Evolutionary conservation across 1,140 invertebrate genomes (phyloP).

Genomic region (Rhagoletis pomonella): DNA sequence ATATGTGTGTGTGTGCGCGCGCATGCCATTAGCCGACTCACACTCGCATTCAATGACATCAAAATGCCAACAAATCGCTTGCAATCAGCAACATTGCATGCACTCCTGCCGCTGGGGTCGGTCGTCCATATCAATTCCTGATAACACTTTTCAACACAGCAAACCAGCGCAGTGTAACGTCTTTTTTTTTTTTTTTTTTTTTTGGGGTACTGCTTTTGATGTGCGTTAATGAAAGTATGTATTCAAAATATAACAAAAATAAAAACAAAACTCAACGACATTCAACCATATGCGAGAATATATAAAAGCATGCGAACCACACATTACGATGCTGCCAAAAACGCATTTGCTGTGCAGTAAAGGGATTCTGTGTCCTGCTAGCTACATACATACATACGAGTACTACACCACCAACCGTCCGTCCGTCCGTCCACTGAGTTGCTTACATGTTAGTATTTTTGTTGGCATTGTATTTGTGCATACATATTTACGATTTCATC

Average conservation of each 20-base stretch:
- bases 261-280: neutral
- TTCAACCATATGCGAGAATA: neutral
- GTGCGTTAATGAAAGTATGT: neutral
- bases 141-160: conserved; percentile 37
- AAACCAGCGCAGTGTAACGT: neutral
- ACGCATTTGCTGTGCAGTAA: neutral
- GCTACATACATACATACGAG: neutral
- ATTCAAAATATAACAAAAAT: conserved; percentile 11
- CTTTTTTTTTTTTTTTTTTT: neutral
- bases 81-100: neutral
- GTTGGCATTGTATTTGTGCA: conserved; percentile 38
- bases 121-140: conserved; percentile 41
- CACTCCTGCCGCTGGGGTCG: neutral
- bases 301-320: neutral
- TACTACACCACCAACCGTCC: neutral
- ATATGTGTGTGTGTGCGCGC: neutral
- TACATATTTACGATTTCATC: conserved; percentile 43
- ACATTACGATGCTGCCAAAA: conserved; percentile 29
- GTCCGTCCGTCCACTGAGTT: neutral
- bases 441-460: conserved; percentile 45
- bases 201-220: neutral
- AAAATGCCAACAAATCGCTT: conserved; percentile 5
- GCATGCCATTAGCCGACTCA: neutral
- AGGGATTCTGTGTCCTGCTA: neutral
- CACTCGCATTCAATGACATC: conserved; percentile 6